phyloP scores from a whole-genome alignment of 2,888 invertebrate species.

The Antheraea yamamai region DNA sequence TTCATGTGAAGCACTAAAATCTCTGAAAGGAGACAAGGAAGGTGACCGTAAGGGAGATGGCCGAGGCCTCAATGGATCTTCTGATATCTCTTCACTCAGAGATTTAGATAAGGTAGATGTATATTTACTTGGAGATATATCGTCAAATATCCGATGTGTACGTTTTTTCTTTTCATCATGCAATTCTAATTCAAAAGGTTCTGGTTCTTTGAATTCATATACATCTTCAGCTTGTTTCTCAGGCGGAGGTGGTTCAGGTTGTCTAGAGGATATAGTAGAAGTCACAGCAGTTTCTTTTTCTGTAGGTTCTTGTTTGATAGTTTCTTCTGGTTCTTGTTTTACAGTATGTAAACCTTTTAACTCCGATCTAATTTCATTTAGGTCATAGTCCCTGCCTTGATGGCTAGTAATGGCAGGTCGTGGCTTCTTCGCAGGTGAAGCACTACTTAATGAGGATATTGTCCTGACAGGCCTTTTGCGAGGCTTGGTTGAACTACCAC shows the following conservation, averaged over 20 bases:
- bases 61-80: conserved; percentile 61
- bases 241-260: conserved; percentile 49
- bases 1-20: conserved; percentile 75
- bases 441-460: conserved; percentile 57
- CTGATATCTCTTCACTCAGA: conserved; percentile 82
- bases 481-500: conserved; percentile 68
- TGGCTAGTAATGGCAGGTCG: conserved; percentile 53
- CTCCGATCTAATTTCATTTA: conserved; percentile 92
- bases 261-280: conserved; percentile 35
- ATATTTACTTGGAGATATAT: conserved; percentile 76
- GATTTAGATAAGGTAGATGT: conserved; percentile 72
- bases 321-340: conserved; percentile 72
- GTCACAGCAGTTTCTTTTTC: conserved; percentile 48
- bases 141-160: conserved; percentile 77
- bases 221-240: conserved; percentile 84
- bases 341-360: conserved; percentile 87
- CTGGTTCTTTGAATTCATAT: conserved; percentile 94
- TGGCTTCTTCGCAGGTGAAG: conserved; percentile 65
- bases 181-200: conserved; percentile 92
- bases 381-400: conserved; percentile 87
- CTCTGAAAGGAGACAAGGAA: conserved; percentile 73
- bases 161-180: conserved; percentile 81
- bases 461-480: conserved; percentile 67
- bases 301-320: conserved; percentile 54
- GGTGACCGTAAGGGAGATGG: conserved; percentile 64